Percentiles rank a stretch among this genome's conserved stretches.
Evolutionary conservation across 1,140 invertebrate species (phyloP).

Genomic region (Heliconius hermathena): DNA sequence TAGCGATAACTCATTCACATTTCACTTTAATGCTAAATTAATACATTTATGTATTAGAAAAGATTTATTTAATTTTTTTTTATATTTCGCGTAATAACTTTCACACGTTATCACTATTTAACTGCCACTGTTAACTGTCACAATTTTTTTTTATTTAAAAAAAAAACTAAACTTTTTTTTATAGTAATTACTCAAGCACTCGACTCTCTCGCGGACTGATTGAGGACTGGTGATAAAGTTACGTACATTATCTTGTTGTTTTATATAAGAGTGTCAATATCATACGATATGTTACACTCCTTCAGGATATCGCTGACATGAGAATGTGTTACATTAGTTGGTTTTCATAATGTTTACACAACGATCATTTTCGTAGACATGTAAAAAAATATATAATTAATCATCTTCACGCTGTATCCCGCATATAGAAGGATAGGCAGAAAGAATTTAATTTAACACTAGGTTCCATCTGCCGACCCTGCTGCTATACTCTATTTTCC

Average conservation of each 20-base stretch:
- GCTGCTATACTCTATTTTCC: too few relatives aligned
- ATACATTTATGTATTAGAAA: not conserved
- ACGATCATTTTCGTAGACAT: too few relatives aligned
- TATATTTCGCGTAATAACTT: not conserved
- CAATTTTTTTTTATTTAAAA: not conserved
- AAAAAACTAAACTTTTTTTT: not conserved
- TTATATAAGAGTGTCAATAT: constrained; percentile 33
- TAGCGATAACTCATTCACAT: constrained; percentile 2
- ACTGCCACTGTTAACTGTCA: constrained; percentile 15
- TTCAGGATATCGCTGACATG: constrained; percentile 8
- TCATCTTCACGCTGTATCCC: too few relatives aligned
- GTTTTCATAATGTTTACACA: not conserved
- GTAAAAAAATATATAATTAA: too few relatives aligned
- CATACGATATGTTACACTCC: constrained; percentile 13
- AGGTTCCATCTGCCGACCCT: too few relatives aligned
- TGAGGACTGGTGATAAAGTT: constrained; percentile 29
- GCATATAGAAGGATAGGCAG: too few relatives aligned
- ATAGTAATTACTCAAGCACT: constrained; percentile 27
- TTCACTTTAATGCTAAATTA: not conserved
- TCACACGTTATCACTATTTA: not conserved
- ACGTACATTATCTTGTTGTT: constrained; percentile 28
- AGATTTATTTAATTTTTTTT: not conserved
- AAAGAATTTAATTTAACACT: too few relatives aligned
- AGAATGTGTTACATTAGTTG: not conserved
- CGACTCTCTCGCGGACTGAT: constrained; percentile 21